A percentile compares a stretch with the other conserved stretches of the same genome.
These are phyloP conservation scores for Oreortyx pictus DNA, from an alignment of 2,797 vertebrate genomes.

Conservation along the genomic window DNA sequence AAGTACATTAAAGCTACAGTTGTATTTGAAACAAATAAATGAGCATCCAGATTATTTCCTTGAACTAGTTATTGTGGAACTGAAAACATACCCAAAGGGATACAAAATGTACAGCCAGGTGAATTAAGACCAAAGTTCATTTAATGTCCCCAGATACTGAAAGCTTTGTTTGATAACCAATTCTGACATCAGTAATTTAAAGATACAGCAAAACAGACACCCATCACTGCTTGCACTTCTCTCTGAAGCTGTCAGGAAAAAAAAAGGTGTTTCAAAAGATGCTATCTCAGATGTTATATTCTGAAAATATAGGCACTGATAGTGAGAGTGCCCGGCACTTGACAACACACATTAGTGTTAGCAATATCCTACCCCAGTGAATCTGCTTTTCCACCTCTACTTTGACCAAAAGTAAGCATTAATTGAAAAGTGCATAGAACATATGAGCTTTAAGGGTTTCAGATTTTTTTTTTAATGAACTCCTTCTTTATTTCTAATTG, in stretches of 20 bases:
- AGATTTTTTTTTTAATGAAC: background rate
- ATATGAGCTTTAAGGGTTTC: background rate
- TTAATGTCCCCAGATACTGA: background rate
- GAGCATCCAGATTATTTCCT: background rate
- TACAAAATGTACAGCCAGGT: slow-evolving; percentile 15
- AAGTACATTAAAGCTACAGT: background rate
- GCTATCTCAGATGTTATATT: background rate
- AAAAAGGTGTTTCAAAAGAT: slow-evolving; percentile 1
- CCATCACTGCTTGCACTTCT: background rate
- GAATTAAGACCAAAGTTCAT: background rate
- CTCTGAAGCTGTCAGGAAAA: background rate
- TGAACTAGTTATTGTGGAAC: background rate
- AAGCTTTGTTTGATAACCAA: background rate
- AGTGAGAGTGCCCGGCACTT: background rate
- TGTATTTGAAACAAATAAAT: background rate
- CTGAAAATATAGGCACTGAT: background rate
- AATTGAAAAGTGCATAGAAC: background rate
- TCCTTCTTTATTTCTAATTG: background rate
- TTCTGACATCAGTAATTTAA: slow-evolving; percentile 23
- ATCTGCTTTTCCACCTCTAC: background rate
- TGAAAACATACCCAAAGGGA: background rate
- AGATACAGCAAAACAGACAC: background rate
- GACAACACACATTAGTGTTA: background rate
- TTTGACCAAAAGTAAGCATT: background rate
- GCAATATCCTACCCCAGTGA: background rate